A percentile compares a stretch with the other conserved stretches of the same genome.
These are phyloP conservation scores for Papilio aristodemus DNA, from an alignment of 1,140 invertebrate genomes.

Conservation along the genomic window DNA sequence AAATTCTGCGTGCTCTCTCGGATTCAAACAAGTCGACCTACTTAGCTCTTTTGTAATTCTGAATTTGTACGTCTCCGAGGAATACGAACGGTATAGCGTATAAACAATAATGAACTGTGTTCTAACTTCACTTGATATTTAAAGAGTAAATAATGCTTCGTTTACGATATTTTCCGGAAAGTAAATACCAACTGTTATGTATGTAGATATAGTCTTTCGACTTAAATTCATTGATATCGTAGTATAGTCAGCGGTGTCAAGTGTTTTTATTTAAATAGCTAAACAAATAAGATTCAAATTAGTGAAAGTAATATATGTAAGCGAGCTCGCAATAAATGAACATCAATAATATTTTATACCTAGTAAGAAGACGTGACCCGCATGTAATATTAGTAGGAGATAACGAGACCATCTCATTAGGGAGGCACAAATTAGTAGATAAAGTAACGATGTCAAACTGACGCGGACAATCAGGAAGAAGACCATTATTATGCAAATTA, in stretches of 20 bases:
- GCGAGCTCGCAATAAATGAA: not conserved
- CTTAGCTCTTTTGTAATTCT: not conserved
- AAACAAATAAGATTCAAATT: too few relatives aligned
- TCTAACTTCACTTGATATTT: not conserved
- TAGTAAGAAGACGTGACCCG: not conserved
- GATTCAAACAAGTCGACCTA: conserved; percentile 3
- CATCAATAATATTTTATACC: not conserved
- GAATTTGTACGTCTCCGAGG: conserved; percentile 2
- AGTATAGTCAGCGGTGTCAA: too few relatives aligned
- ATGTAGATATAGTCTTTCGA: too few relatives aligned
- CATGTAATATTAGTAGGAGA: not conserved
- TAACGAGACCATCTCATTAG: not conserved
- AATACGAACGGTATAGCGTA: not conserved
- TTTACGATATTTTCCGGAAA: too few relatives aligned
- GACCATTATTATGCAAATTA: conserved; percentile 1
- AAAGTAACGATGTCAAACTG: not conserved
- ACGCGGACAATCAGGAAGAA: not conserved
- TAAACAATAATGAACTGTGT: not conserved
- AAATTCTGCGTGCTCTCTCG: not conserved
- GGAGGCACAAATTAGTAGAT: not conserved
- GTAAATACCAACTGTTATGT: too few relatives aligned
- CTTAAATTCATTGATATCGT: too few relatives aligned
- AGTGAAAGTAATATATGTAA: too few relatives aligned
- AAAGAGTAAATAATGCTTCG: not conserved
- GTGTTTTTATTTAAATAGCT: too few relatives aligned